Base-by-base conservation (phyloP, 2,797 vertebrate species). In the Prionace glauca region DNA sequence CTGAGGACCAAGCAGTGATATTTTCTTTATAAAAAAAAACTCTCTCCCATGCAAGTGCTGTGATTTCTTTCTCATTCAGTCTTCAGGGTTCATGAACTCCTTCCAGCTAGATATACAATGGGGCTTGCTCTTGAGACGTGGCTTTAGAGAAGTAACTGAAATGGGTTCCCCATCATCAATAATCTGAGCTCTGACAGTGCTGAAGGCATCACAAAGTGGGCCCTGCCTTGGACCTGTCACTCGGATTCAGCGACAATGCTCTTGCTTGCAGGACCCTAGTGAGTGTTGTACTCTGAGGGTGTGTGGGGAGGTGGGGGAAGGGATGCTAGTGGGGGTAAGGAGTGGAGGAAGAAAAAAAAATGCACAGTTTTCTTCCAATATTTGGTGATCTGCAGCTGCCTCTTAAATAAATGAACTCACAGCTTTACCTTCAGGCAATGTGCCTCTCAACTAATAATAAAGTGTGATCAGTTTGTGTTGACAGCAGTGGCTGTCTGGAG, bases 91-190 rank as follows among this genome's bases (percentile, higher is more conserved):
- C 96, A 56, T 96, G 96, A 97, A 96, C 96, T 97, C 96, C 95
- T 97, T 96, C 96, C 96, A 96, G 96, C 96, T 96, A 86, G 95
- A 71, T 86, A 96, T 96, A 96, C 96, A 97, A 96, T 97, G 96
- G 84, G 94, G 74, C 95, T 96, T 96, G 95, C 96, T 95, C 95
- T 96, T 95, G 96, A 96, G 96, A 97, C 96, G 95, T 95, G 96
- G 96, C 69, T 94, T 74, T 95, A 96, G 96, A 96, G 96, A 72
- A 96, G 95, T 94, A 96, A 72, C 96, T 96, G 96, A 95, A 96
- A 97, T 96, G 96, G 96, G 96, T 96, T 97, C 96, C 96, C 96
- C 96, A 96, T 97, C 97, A 97, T 97, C 97, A 97, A 97, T 97
- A 98, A 98, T 96, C 29, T 96, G 95, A 95, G 86, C 81, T 77